phyloP scores from a whole-genome alignment of 2,888 invertebrate species.

The Hartigia nigra region DNA sequence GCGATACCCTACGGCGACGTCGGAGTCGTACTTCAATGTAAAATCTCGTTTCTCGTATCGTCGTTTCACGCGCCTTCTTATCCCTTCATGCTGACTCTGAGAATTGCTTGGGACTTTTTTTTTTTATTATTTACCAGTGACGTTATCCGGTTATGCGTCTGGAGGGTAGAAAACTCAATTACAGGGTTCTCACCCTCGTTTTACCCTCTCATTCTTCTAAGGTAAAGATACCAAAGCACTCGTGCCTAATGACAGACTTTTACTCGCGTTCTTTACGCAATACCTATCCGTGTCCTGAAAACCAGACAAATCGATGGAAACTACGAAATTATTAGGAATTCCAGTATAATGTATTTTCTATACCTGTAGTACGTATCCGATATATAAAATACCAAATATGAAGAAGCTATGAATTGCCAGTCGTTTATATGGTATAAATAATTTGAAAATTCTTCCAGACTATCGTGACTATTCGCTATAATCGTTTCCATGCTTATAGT shows the following conservation, averaged over 20 bases:
- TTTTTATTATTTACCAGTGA: neutral
- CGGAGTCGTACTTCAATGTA: neutral
- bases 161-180: neutral
- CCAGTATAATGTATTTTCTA: neutral
- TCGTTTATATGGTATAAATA: neutral
- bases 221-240: neutral
- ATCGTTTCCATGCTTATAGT: neutral
- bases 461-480: neutral
- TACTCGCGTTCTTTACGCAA: neutral
- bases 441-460: neutral
- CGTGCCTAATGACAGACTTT: neutral
- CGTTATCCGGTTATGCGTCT: neutral
- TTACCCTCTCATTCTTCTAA: neutral
- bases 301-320: neutral
- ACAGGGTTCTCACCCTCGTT: neutral
- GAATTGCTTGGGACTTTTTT: neutral
- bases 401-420: neutral
- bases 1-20: slow-evolving; percentile 5
- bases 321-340: neutral
- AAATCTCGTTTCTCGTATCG: slow-evolving; percentile 8
- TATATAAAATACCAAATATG: neutral
- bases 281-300: neutral
- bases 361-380: neutral
- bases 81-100: neutral
- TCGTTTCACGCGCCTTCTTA: neutral